These are phyloP conservation scores for Subacronicta megacephala DNA, from an alignment of 2,888 invertebrate species.

Conservation along the genomic window DNA sequence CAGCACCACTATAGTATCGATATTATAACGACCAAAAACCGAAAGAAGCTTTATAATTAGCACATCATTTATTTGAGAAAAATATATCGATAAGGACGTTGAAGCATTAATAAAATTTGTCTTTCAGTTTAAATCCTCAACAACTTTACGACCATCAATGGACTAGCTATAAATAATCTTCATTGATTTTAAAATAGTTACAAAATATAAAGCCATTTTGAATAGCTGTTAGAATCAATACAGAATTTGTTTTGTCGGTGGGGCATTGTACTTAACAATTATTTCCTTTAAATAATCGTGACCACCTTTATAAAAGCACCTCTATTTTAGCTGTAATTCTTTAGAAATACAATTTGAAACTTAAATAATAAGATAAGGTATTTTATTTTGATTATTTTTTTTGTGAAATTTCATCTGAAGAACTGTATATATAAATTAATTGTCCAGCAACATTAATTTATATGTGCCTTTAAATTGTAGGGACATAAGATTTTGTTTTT, in stretches of 20 bases:
- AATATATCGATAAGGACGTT: slow-evolving; percentile 7
- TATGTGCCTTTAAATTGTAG: no score
- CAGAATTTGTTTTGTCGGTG: slow-evolving; percentile 25
- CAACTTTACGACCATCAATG: slow-evolving; percentile 19
- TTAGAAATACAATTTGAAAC: slow-evolving; percentile 26
- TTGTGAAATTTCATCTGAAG: background rate
- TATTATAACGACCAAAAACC: slow-evolving; percentile 32
- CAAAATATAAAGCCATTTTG: slow-evolving; percentile 30
- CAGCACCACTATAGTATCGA: slow-evolving; percentile 51
- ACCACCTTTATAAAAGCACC: slow-evolving; percentile 55
- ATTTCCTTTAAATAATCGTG: slow-evolving; percentile 26
- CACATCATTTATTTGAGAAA: slow-evolving; percentile 29
- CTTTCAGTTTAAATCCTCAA: slow-evolving; percentile 3
- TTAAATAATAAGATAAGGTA: slow-evolving; percentile 6
- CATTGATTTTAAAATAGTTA: slow-evolving; percentile 9
- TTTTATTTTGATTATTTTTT: background rate
- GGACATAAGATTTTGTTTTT: no score
- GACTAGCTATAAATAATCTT: slow-evolving; percentile 5
- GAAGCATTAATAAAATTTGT: slow-evolving; percentile 7
- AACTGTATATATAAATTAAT: background rate
- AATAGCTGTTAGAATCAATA: slow-evolving; percentile 24
- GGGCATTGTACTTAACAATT: slow-evolving; percentile 40
- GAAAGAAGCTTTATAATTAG: slow-evolving; percentile 23
- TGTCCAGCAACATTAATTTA: no score
- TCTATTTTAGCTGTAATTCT: slow-evolving; percentile 39